Evolutionary conservation across 2,797 vertebrate species (phyloP).

Genomic region (Sciurus vulgaris): DNA sequence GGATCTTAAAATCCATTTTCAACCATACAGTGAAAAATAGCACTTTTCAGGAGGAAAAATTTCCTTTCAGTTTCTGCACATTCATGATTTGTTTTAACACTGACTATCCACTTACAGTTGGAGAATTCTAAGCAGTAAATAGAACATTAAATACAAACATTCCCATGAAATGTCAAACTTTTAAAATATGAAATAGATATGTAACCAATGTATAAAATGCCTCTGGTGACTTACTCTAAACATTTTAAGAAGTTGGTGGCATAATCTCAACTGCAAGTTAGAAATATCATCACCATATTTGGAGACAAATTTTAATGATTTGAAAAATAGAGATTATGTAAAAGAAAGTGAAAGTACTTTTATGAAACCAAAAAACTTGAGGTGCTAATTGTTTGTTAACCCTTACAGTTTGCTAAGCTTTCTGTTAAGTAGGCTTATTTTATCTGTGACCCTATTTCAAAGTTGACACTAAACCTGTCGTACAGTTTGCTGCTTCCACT

Average conservation of each 20-base stretch:
- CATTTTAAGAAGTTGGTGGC: background rate
- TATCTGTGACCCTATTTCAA: slow-evolving; percentile 32
- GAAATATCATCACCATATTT: slow-evolving; percentile 30
- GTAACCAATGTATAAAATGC: background rate
- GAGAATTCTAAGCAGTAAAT: slow-evolving; percentile 28
- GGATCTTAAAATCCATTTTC: background rate
- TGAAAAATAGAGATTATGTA: background rate
- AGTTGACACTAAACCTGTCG: background rate
- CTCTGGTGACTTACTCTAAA: background rate
- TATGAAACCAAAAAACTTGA: slow-evolving; percentile 45
- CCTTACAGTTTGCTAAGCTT: background rate
- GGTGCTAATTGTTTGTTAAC: background rate
- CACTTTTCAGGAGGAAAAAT: slow-evolving; percentile 44
- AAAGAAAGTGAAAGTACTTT: background rate
- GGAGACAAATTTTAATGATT: slow-evolving; percentile 26
- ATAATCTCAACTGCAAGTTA: slow-evolving; percentile 36
- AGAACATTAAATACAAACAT: background rate
- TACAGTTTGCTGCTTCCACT: background rate
- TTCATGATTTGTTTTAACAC: slow-evolving; percentile 68
- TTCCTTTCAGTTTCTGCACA: slow-evolving; percentile 44
- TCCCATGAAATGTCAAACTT: background rate
- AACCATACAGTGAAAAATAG: slow-evolving; percentile 50
- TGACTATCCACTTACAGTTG: slow-evolving; percentile 39
- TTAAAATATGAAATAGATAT: background rate
- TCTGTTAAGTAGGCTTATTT: background rate